Base-by-base conservation (phyloP, 2,797 vertebrate genomes). In the Phaenicophaeus curvirostris region DNA sequence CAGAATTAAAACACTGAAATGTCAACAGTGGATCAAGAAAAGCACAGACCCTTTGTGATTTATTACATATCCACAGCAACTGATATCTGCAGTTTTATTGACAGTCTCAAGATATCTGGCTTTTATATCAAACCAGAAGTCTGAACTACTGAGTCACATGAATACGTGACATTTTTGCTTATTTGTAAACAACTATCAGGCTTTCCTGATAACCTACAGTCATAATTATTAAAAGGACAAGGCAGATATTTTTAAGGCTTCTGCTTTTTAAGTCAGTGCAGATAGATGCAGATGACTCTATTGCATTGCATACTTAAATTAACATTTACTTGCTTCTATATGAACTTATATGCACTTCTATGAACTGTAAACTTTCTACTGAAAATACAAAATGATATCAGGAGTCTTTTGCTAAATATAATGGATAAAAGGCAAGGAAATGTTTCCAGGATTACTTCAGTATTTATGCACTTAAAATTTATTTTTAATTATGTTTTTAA, bases 391-490 rank as follows among this genome's bases (percentile, higher is more conserved):
- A 94, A 62, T 69, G 51, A 39, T 90, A 67, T 51, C 42, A n/a
- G 39, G 94, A 91, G 50, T 61, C 53, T 67, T 37, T 69, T 50
- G 78, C 39, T 91, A 51, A 37, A 63, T 80, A 82, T 62, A 54
- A 51, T 13, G 15, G n/a, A 69, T 85, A 62, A 86, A 69, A 91
- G 73, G 6, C 55, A 76, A 92, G 71, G 79, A 92, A 85, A 67
- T 72, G 86, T 62, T 96, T 94, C 50, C 67, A 50, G 51, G 87
- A 30, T 83, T 84, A 74, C 44, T 63, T 73, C 87, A 62, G 23
- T 94, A 77, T 50, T 74, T 76, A 65, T 91, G 72, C 76, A 85
- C 75, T 86, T 73, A 37, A 71, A 19, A 50, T 93, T 94, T 91
- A 69, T 58, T 78, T 94, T 54, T 53, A 66, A 79, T 84, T 90